Evolutionary conservation across 2,888 invertebrate species (phyloP), one percentile per base, ranked within the genome.

Genomic region (Platerodrilus igneus): DNA sequence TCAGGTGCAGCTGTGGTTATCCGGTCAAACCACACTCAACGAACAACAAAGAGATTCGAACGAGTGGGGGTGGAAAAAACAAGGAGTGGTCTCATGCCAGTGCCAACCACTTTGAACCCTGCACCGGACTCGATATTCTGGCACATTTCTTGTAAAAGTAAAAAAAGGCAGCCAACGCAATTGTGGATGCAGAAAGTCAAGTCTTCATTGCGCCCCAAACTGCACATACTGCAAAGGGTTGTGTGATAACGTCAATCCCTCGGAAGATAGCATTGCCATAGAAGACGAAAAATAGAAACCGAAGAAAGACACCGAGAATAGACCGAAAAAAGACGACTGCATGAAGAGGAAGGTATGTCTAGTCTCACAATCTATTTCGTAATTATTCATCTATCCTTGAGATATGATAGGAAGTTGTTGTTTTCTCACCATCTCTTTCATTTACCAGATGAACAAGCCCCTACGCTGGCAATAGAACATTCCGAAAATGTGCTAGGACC

Each of bases 401-500:
- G 6, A 23, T 23, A 23, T n/a, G 23, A 23, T 23, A 8, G 10
- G 4, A 23, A 23, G 23, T 23, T 9, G 9, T 5, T 23, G 23
- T 23, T 23, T n/a, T n/a, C n/a, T 23, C n/a, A 23, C 23, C 23
- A 23, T 10, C 23, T 23, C 23, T 23, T 23, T 23, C 23, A 23
- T 23, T 23, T 23, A n/a, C 23, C 21, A 17, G 19, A 23, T 23
- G 33, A 7, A 34, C 17, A 18, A 41, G 30, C 28, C 20, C 36
- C 23, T 15, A 20, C 26, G 11, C 25, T 11, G 27, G 27, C 54
- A 52, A 47, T 48, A 39, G 50, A 50, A 47, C 51, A 47, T 18
- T 7, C 31, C 7, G 18, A 30, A 16, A 7, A 8, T 30, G 17
- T 18, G 31, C 31, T 18, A 10, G 31, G 31, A 30, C 19, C 31